These are phyloP conservation scores for Ornithoptera priamus DNA, from an alignment of 2,888 invertebrate genomes.

Conservation along the genomic window DNA sequence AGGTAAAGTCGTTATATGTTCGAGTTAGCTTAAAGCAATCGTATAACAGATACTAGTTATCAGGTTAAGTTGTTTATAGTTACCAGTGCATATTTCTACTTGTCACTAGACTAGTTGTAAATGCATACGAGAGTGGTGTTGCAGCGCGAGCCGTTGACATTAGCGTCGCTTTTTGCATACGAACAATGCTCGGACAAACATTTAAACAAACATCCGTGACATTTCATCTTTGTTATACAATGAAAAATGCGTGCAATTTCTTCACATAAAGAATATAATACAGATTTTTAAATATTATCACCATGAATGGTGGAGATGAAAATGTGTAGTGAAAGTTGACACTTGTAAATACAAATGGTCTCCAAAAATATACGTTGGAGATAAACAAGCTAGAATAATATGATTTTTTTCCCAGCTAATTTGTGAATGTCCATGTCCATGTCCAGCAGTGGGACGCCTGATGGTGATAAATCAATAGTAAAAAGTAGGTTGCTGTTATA, in stretches of 20 bases:
- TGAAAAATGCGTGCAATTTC: neutral
- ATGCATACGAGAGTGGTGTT: neutral
- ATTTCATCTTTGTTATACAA: neutral
- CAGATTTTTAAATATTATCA: no score
- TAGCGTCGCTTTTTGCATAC: neutral
- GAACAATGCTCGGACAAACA: neutral
- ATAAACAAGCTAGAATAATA: no score
- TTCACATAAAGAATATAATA: neutral
- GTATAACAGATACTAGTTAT: neutral
- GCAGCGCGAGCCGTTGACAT: neutral
- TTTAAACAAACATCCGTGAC: neutral
- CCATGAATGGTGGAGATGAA: no score
- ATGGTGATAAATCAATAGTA: no score
- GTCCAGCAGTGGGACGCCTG: no score
- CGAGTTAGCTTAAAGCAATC: neutral
- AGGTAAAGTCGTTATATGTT: neutral
- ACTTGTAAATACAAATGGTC: no score
- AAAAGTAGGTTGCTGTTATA: no score
- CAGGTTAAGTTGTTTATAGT: slow-evolving; percentile 8
- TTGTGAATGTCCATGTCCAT: no score
- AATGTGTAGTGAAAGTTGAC: no score
- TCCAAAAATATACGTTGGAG: no score
- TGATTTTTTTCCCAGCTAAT: no score
- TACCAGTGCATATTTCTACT: neutral
- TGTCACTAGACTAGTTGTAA: neutral